A percentile compares a stretch with the other conserved stretches of the same genome.
Conservation (phyloP, 2,113 vertebrate genomes). For the Oreochromis spilurus region DNA sequence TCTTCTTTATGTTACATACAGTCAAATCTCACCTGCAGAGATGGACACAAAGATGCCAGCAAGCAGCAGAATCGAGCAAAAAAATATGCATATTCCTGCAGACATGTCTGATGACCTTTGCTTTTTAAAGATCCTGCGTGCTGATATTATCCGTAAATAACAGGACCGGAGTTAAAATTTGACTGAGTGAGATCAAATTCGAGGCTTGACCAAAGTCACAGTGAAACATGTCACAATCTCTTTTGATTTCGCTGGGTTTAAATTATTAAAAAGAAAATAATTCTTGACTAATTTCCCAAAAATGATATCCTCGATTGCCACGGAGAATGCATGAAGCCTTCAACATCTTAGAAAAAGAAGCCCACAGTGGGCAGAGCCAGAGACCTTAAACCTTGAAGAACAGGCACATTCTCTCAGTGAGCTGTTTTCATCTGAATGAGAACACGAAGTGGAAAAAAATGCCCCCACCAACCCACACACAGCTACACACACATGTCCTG, state of each 20-base stretch:
- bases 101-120: not conserved
- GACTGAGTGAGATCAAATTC: not conserved
- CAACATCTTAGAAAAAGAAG: not conserved
- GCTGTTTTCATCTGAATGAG: rapidly evolving
- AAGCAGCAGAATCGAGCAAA: not conserved
- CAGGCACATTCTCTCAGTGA: rapidly evolving
- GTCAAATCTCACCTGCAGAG: not conserved
- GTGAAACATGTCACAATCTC: not conserved
- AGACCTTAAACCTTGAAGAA: not conserved
- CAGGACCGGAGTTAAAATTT: rapidly evolving
- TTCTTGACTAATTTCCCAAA: rapidly evolving
- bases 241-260: rapidly evolving
- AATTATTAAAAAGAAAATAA: not conserved
- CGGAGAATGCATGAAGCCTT: not conserved
- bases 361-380: not conserved
- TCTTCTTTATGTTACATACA: not conserved
- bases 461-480: not conserved
- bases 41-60: rapidly evolving
- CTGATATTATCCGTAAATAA: not conserved
- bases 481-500: not conserved
- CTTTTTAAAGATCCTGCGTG: rapidly evolving
- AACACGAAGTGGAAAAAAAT: rapidly evolving
- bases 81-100: rapidly evolving
- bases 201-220: rapidly evolving
- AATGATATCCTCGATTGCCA: rapidly evolving